Base-by-base conservation (phyloP, 2,797 vertebrate genomes). In the Heterohyrax brucei region DNA sequence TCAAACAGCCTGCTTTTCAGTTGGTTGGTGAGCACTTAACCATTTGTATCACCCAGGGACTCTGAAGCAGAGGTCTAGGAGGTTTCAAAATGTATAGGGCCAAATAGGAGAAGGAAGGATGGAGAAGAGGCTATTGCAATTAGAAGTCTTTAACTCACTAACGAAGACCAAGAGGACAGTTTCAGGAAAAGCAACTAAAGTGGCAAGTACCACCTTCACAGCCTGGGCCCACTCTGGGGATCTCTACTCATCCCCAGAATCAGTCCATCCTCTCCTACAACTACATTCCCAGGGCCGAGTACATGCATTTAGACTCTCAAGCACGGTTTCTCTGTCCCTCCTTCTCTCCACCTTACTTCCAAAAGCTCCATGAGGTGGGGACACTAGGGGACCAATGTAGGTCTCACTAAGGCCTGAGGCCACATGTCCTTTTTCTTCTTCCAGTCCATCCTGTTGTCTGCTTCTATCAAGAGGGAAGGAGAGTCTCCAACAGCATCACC, bases 401-500 rank as follows among this genome's bases (percentile, higher is more conserved):
- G 70, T 95, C 95, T 98, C 93, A 96, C 79, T 92, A 85, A 97
- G 50, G 50, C 59, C 64, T 79, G 53, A 89, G 82, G 48, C 96
- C 94, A 89, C 75, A 12, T 92, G 73, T 89, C 86, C 73, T 90
- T 88, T 95, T 97, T 98, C 98, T 96, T 98, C 98, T 98, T 98
- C 86, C 97, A 99, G 99, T 99, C 99, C 88, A 99, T 99, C 99
- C 99, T 99, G 99, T 98, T 99, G 99, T 99, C 99, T 6, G 99
- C 99, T 98, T 99, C 99, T 98, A 99, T 99, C 99, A 99, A 99
- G 98, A 99, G 99, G 84, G 99, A 99, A 99, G 99, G 99, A 97
- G 99, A 99, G 98, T 99, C 99, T 98, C 99, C 99, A 0, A 99
- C 99, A 95, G 99, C 99, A 61, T 99, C 99, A 21, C 99, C 99